These are phyloP conservation scores for Myathropa florea DNA, from an alignment of 2,888 invertebrate species.

Conservation along the genomic window DNA sequence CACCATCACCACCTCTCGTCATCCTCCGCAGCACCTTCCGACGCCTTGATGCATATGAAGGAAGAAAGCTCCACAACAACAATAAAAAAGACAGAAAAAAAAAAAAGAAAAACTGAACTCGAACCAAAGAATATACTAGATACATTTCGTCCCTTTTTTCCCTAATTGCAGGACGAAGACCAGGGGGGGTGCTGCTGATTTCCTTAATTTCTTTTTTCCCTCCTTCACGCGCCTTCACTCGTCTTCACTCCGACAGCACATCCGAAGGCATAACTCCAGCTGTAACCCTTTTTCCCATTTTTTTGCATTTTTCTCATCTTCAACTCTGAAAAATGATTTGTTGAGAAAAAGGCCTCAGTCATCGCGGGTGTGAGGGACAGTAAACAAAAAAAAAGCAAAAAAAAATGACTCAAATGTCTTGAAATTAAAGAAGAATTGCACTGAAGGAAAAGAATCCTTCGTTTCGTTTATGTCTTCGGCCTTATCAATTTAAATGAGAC, in stretches of 20 bases:
- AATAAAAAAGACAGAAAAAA: conserved; percentile 3
- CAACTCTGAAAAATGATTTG: conserved; percentile 30
- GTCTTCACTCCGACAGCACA: too few relatives aligned
- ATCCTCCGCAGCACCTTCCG: not conserved
- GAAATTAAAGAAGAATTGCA: conserved; percentile 35
- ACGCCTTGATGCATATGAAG: conserved; percentile 43
- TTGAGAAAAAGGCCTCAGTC: not conserved
- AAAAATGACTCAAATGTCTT: conserved; percentile 44
- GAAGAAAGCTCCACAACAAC: not conserved
- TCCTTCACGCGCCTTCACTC: not conserved
- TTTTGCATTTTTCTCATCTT: not conserved
- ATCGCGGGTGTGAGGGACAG: not conserved
- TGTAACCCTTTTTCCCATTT: not conserved
- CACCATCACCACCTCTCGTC: not conserved
- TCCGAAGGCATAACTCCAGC: not conserved
- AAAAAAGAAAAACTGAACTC: conserved; percentile 2
- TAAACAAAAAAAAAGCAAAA: conserved; percentile 19
- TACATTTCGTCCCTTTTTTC: conserved; percentile 27
- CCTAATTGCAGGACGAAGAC: not conserved
- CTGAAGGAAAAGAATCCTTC: conserved; percentile 32
- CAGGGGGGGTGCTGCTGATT: conserved; percentile 46
- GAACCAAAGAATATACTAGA: conserved; percentile 12
- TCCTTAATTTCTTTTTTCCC: conserved; percentile 40
- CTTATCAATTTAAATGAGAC: conserved; percentile 47
- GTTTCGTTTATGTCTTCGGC: conserved; percentile 14